Evolutionary conservation across 2,888 invertebrate species (phyloP).

Genomic region (Coecobrya sp.): DNA sequence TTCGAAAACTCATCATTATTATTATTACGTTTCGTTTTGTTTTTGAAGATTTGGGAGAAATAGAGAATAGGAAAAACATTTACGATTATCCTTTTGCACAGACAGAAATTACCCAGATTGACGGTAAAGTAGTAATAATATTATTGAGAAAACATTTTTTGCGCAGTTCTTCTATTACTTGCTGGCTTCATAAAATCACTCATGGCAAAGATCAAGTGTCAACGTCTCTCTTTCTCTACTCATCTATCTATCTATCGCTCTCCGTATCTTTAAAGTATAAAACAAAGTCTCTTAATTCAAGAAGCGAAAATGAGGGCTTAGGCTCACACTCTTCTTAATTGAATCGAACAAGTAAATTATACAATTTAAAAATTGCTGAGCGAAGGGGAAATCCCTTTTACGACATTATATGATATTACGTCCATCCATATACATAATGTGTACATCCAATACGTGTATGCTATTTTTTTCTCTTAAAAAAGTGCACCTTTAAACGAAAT

Average conservation of each 20-base stretch:
- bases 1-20: not conserved
- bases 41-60: not conserved
- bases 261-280: not conserved
- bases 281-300: not conserved
- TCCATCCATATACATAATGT: not conserved
- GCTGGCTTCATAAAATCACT: constrained; percentile 9
- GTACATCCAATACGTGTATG: not conserved
- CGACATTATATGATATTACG: not conserved
- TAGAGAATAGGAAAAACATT: constrained; percentile 1
- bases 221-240: constrained; percentile 41
- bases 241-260: not conserved
- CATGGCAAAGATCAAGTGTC: constrained; percentile 54
- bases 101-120: constrained; percentile 32
- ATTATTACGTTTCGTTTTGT: constrained; percentile 5
- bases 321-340: constrained; percentile 4
- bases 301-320: not conserved
- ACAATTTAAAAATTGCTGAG: constrained; percentile 51
- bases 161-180: not conserved
- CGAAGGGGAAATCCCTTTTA: not conserved
- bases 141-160: constrained; percentile 23
- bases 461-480: not conserved
- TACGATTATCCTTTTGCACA: not conserved
- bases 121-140: constrained; percentile 6
- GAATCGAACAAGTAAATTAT: constrained; percentile 18
- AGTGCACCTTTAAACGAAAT: constrained; percentile 54